Conservation (phyloP, 2,797 vertebrate genomes). For the Myotis vivesi region DNA sequence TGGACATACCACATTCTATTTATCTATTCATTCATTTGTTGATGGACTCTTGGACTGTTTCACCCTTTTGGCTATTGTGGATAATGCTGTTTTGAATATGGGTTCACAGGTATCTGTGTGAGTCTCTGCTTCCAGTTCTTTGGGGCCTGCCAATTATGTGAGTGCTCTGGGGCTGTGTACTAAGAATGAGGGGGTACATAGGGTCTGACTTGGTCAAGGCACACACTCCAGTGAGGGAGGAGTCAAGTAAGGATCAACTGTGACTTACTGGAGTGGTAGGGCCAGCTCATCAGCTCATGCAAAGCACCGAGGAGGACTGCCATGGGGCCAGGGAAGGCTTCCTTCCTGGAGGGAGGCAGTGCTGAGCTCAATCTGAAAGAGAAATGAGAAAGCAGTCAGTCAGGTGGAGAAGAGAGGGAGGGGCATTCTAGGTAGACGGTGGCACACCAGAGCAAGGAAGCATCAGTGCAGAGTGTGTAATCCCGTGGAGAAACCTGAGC, state of each 20-base stretch:
- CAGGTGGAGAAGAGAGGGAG: neutral
- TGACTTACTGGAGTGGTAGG: neutral
- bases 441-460: neutral
- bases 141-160: neutral
- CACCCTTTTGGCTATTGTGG: neutral
- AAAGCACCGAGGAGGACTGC: too few relatives aligned
- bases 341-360: neutral
- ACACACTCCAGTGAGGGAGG: neutral
- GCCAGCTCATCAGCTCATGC: fast-evolving
- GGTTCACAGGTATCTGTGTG: neutral
- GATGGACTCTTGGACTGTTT: neutral
- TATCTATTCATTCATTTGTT: neutral
- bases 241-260: neutral
- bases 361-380: neutral
- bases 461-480: neutral
- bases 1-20: neutral
- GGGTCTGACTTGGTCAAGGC: neutral
- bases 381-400: neutral
- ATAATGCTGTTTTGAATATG: neutral
- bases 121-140: neutral
- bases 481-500: neutral
- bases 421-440: neutral
- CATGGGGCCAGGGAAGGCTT: neutral
- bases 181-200: neutral
- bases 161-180: neutral